Evolutionary conservation across 2,797 vertebrate genomes (phyloP).

Genomic region (Phrynocephalus vlangalii): DNA sequence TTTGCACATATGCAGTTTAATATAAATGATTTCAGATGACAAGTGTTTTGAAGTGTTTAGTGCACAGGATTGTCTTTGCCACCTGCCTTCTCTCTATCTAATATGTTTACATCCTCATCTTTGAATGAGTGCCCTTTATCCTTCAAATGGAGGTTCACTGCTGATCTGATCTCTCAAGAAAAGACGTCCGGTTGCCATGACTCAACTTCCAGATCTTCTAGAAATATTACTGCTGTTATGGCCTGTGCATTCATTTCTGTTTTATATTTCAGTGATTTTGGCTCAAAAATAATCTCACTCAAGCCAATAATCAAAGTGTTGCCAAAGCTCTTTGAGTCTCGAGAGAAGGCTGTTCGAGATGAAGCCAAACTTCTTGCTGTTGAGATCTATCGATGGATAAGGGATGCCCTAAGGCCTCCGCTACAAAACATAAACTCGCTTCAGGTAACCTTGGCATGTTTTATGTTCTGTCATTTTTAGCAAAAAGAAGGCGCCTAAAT

Average conservation of each 20-base stretch:
- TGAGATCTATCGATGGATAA: constrained; percentile 96
- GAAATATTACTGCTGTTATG: not conserved
- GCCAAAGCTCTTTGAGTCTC: constrained; percentile 97
- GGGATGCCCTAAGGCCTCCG: constrained; percentile 91
- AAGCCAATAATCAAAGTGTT: constrained; percentile 97
- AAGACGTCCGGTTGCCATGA: too few relatives aligned
- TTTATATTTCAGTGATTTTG: constrained; percentile 89
- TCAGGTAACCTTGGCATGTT: constrained; percentile 81
- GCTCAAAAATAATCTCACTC: constrained; percentile 94
- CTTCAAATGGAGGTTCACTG: too few relatives aligned
- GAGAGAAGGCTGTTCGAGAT: constrained; percentile 96
- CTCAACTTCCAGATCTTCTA: too few relatives aligned
- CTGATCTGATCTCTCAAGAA: too few relatives aligned
- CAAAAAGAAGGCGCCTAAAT: not conserved
- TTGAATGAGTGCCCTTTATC: too few relatives aligned
- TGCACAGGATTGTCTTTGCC: not conserved
- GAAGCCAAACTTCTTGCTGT: constrained; percentile 94
- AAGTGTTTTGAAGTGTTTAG: not conserved
- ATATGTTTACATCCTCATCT: too few relatives aligned
- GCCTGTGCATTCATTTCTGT: constrained; percentile 8
- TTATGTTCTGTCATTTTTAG: not conserved
- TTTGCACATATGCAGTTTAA: not conserved
- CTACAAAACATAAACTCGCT: constrained; percentile 95
- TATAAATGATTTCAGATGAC: not conserved
- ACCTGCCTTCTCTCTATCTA: too few relatives aligned